These are phyloP conservation scores for Epirrhoe tristata DNA, from an alignment of 2,888 invertebrate species.

Conservation along the genomic window DNA sequence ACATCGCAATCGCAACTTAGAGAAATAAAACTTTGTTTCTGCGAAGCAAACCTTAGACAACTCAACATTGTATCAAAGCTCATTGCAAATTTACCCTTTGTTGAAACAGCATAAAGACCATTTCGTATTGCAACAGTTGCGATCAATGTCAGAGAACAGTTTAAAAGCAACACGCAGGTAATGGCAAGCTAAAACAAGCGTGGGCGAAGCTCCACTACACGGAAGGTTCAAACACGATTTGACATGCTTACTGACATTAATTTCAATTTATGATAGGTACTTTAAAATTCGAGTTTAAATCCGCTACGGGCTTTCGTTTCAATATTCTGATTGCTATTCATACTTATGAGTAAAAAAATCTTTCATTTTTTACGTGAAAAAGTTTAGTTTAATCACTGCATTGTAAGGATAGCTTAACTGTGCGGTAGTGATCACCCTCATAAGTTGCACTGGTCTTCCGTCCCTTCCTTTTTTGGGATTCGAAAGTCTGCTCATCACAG, in stretches of 20 bases:
- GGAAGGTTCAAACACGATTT: slow-evolving; percentile 59
- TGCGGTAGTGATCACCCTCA: slow-evolving; percentile 19
- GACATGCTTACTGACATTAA: slow-evolving; percentile 57
- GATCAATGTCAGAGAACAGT: slow-evolving; percentile 51
- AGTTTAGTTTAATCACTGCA: slow-evolving; percentile 37
- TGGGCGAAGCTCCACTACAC: slow-evolving; percentile 60
- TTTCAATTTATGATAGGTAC: slow-evolving; percentile 47
- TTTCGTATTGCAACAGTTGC: slow-evolving; percentile 39
- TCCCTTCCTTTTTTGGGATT: slow-evolving; percentile 58
- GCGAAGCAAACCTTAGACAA: slow-evolving; percentile 53
- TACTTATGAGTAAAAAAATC: slow-evolving; percentile 11
- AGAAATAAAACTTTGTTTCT: slow-evolving; percentile 53
- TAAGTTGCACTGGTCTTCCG: slow-evolving; percentile 44
- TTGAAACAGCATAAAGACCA: slow-evolving; percentile 45
- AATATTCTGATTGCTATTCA: slow-evolving; percentile 13
- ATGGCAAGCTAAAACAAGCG: slow-evolving; percentile 58
- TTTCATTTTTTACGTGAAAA: slow-evolving; percentile 3
- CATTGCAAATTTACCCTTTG: slow-evolving; percentile 42
- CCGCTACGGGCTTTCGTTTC: slow-evolving; percentile 1
- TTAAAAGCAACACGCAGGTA: slow-evolving; percentile 64
- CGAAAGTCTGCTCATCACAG: slow-evolving; percentile 53
- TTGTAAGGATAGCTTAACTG: slow-evolving; percentile 16
- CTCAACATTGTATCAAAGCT: slow-evolving; percentile 22
- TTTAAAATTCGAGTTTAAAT: slow-evolving; percentile 16
- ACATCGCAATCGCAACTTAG: slow-evolving; percentile 60